A percentile compares a stretch with the other conserved stretches of the same genome.
phyloP scores from a whole-genome alignment of 2,888 invertebrate species.

The Scaptomyza caliginosa region DNA sequence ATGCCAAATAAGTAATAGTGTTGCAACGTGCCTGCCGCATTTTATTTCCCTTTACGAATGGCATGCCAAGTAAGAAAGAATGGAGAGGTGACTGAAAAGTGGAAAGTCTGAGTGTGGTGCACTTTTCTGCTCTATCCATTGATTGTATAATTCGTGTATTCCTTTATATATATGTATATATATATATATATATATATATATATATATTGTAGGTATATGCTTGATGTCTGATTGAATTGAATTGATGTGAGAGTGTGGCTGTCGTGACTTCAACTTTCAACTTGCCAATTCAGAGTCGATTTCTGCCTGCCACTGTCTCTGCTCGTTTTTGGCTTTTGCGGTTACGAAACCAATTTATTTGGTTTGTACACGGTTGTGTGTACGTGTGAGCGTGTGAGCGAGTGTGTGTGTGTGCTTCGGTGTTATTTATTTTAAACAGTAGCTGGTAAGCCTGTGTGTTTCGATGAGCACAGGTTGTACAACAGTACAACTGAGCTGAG shows the following conservation, averaged over 20 bases:
- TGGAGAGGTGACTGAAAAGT: background rate
- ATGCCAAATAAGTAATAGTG: slow-evolving; percentile 78
- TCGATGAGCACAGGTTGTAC: slow-evolving; percentile 40
- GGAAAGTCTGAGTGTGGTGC: slow-evolving; percentile 2
- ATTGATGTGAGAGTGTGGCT: slow-evolving; percentile 68
- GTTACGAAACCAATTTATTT: slow-evolving; percentile 83
- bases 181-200: slow-evolving; percentile 62
- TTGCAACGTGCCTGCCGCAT: slow-evolving; percentile 82
- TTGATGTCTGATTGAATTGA: slow-evolving; percentile 82
- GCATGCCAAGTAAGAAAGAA: slow-evolving; percentile 12
- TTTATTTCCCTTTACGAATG: slow-evolving; percentile 71
- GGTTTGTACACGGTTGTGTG: slow-evolving; percentile 34
- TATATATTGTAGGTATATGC: slow-evolving; percentile 75
- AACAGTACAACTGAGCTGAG: slow-evolving; percentile 30
- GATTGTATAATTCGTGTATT: slow-evolving; percentile 75
- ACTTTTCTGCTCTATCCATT: slow-evolving; percentile 44
- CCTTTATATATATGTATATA: slow-evolving; percentile 64
- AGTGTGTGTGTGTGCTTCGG: slow-evolving; percentile 22
- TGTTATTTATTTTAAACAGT: slow-evolving; percentile 79
- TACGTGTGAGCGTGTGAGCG: slow-evolving; percentile 1
- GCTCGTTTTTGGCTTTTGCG: slow-evolving; percentile 76
- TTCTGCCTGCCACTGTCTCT: slow-evolving; percentile 28
- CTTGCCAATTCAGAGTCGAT: slow-evolving; percentile 19
- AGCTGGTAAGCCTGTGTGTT: slow-evolving; percentile 36
- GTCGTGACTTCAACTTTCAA: slow-evolving; percentile 37